Evolutionary conservation across 1,140 invertebrate genomes (phyloP).

Genomic region (Trichonephila clavata): DNA sequence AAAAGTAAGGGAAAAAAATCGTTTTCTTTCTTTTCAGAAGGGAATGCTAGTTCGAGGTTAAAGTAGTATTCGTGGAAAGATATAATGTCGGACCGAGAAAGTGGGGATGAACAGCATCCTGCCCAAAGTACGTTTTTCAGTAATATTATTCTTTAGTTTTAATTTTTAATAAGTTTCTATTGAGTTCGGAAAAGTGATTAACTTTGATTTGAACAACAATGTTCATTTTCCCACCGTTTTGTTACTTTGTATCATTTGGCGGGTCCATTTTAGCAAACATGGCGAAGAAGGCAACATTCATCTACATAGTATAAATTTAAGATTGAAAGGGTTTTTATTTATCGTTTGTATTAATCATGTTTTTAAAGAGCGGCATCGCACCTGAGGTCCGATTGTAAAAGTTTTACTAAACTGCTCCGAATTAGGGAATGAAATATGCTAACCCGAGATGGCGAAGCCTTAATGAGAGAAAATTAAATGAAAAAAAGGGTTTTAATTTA

Average conservation of each 20-base stretch:
- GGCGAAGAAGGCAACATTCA: conserved; percentile 74
- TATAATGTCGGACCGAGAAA: conserved; percentile 84
- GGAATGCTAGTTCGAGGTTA: conserved; percentile 73
- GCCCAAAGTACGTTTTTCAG: conserved; percentile 82
- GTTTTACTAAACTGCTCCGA: not conserved
- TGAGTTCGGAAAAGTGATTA: not conserved
- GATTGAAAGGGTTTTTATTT: conserved; percentile 48
- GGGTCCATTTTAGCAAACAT: conserved; percentile 74
- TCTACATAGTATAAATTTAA: conserved; percentile 72
- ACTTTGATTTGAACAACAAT: not conserved
- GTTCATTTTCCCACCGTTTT: not conserved
- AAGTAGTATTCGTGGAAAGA: conserved; percentile 79
- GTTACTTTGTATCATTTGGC: conserved; percentile 65
- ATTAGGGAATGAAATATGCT: not conserved
- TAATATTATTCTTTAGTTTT: conserved; percentile 34
- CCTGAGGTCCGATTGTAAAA: not conserved
- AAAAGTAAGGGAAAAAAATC: conserved; percentile 46
- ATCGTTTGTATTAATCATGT: not conserved
- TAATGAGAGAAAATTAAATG: not conserved
- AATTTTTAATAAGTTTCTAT: not conserved
- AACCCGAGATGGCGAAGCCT: not conserved
- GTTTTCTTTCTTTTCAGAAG: conserved; percentile 46
- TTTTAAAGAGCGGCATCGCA: not conserved
- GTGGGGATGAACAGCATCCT: conserved; percentile 84
- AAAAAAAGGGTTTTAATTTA: not conserved